Evolutionary conservation across 1,140 invertebrate species (phyloP), one percentile per base, ranked within the genome.

Genomic region (Drosophila nigrodunni): DNA sequence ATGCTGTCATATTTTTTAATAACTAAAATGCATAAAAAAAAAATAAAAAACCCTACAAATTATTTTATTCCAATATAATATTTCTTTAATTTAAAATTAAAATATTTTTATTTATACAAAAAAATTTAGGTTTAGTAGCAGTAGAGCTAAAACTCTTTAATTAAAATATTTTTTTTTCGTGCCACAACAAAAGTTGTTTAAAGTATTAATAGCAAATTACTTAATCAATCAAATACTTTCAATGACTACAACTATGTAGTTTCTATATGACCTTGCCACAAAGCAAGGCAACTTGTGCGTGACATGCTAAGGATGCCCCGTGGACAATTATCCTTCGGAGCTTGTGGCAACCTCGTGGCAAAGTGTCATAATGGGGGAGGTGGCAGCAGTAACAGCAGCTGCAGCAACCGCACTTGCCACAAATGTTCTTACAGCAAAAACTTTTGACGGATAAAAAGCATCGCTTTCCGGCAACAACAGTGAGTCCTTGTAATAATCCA

Each of bases 251-350:
- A 7, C 46, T 5, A 11, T 44, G 25, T 30, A 13, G 57, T 39
- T 58, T 41, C 55, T 30, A 50, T 37, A 76, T 83, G 73, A 67
- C 80, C 80, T 79, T 81, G 74, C 37, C 54, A 47, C 69, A 55
- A 49, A 8, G 59, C 34, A 55, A 7, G 43, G 44, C 18, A 13
- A 64, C 62, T 62, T 13, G 50, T 69, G 61, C 54, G 43, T 78
- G 57, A 67, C 65, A 71, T 37, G 47, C 58, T 61, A 82, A 78
- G 80, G 80, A 78, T 74, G 52, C 52, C 64, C 60, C 65, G n/a
- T 50, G 73, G 64, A 64, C 81, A 83, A 83, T 80, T 83, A 83
- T 83, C 81, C 81, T 83, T 83, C 59, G 62, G 35, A 37, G 47
- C 52, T 37, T 55, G 37, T 47, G 54, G 69, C 62, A 43, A 78